Base-by-base conservation (phyloP, 2,888 invertebrate genomes). In the Orthonychiurus folsomi region DNA sequence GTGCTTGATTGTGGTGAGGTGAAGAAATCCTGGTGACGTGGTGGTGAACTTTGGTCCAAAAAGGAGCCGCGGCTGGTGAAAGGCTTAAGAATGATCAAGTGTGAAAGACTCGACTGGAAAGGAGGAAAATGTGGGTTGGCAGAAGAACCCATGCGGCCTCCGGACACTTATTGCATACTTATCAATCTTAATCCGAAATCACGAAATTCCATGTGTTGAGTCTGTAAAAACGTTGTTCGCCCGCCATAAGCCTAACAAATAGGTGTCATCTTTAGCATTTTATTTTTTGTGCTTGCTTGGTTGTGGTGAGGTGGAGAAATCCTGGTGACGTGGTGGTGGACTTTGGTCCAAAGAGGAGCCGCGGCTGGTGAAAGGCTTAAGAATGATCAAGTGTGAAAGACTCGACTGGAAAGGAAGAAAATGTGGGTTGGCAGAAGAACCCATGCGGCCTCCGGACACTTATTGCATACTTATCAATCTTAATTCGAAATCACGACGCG, bases 101-200 rank as follows among this genome's bases (percentile, higher is more conserved):
- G n/a, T n/a, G n/a, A n/a, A n/a, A n/a, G n/a, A n/a, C n/a, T n/a
- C n/a, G n/a, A n/a, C n/a, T n/a, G n/a, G n/a, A n/a, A n/a, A n/a
- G n/a, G n/a, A n/a, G n/a, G n/a, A n/a, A n/a, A n/a, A n/a, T n/a
- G n/a, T n/a, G n/a, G n/a, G n/a, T n/a, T n/a, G n/a, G n/a, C n/a
- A n/a, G n/a, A n/a, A n/a, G n/a, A n/a, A n/a, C n/a, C n/a, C n/a
- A n/a, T n/a, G n/a, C n/a, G 37, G 37, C 37, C 5, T 37, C 5
- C 5, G 37, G 37, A 37, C 37, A 37, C 37, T 37, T 37, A 37
- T 37, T 37, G 37, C 37, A 37, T 37, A 37, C 37, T 37, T 37
- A 37, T 37, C 37, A 37, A 37, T 37, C 37, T 37, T 37, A 37
- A 37, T 37, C 37, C 37, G 37, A 37, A 37, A 37, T 37, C 37